Evolutionary conservation across 2,888 invertebrate species (phyloP), one percentile per base, ranked within the genome.

Genomic region (Cremastobaeus sp.): DNA sequence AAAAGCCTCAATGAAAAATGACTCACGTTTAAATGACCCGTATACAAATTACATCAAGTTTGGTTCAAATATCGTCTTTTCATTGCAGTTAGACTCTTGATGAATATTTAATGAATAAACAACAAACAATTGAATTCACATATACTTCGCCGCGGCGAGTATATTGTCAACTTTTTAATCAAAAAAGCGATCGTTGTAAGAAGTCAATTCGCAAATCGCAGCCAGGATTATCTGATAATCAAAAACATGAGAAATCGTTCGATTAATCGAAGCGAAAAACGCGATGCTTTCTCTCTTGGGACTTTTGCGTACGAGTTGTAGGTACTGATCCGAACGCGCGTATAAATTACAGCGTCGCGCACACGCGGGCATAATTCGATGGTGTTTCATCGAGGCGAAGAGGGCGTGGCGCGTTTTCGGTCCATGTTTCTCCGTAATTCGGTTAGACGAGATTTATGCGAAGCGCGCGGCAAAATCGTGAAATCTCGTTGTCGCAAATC

Each of bases 391-490:
- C 83, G 83, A 74, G 79, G 85, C 83, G 81, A 79, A 77, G 82
- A 80, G 80, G 84, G 83, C 82, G 83, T 82, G 84, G 84, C 81
- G 76, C 77, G 77, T 75, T 78, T 81, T 82, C 78, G 83, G 80
- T 73, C 84, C 83, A 83, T 86, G 83, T 83, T 83, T 85, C 83
- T 79, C 80, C 79, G 80, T 87, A 87, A 87, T 86, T 85, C 83
- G 83, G 85, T 87, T 87, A 87, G 80, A 76, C 80, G 83, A 85
- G 86, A 87, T 87, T 87, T 87, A 87, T 87, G 82, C 82, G 81
- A 75, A 81, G 76, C 71, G 64, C 78, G 76, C 77, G 55, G 76
- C 78, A 76, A 78, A 76, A 71, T 82, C 80, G 77, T 79, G 78
- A 77, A 76, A 73, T 72, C 75, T 74, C 55, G 32, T 52, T 55